phyloP scores from a whole-genome alignment of 1,140 invertebrate genomes.

The Drosophila lacteicornis region DNA sequence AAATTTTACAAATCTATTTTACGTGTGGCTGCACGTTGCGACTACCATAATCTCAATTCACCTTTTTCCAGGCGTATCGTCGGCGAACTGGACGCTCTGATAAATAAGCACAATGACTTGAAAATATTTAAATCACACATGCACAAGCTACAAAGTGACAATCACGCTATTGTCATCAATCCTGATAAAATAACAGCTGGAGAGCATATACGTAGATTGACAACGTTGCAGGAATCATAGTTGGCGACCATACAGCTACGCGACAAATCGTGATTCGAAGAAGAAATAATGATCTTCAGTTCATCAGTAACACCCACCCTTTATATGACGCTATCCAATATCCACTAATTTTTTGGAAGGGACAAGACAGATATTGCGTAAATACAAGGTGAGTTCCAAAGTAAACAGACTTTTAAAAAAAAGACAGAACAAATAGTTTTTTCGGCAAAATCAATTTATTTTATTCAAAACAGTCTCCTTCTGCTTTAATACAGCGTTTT shows the following conservation, averaged over 20 bases:
- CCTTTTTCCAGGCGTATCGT: too few relatives aligned
- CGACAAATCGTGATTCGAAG: conserved; percentile 21
- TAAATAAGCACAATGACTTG: too few relatives aligned
- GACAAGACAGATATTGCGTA: background rate
- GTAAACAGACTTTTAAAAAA: too few relatives aligned
- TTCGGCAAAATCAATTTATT: too few relatives aligned
- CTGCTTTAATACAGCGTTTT: too few relatives aligned
- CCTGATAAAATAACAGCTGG: conserved; percentile 6
- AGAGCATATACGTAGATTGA: conserved; percentile 12
- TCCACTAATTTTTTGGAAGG: background rate
- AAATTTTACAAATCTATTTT: too few relatives aligned
- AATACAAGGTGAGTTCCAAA: background rate
- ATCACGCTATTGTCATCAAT: conserved; percentile 4
- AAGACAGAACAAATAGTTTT: too few relatives aligned
- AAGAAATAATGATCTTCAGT: background rate
- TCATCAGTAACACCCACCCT: background rate
- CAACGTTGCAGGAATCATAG: conserved; percentile 22
- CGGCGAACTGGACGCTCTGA: too few relatives aligned
- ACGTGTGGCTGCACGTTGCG: too few relatives aligned
- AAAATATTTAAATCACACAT: background rate
- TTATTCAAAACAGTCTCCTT: too few relatives aligned
- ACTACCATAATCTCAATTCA: too few relatives aligned
- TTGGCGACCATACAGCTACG: conserved; percentile 16
- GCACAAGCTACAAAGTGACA: background rate
- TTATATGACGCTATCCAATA: background rate